These are phyloP conservation scores for Centropus unirufus DNA, from an alignment of 2,113 vertebrate genomes.

Conservation along the genomic window DNA sequence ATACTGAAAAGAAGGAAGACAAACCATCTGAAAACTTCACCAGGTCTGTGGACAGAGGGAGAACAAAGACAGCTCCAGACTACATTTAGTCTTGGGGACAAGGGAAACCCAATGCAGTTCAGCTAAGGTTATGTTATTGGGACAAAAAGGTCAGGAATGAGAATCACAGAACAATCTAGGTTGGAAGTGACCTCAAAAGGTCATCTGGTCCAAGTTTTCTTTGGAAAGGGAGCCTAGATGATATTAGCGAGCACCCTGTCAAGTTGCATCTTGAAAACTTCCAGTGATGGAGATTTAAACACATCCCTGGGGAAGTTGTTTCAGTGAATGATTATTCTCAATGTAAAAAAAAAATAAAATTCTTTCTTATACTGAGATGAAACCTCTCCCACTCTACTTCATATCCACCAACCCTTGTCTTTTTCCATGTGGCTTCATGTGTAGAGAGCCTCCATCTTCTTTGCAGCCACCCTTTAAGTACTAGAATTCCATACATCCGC, in stretches of 20 bases:
- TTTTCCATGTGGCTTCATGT: not conserved
- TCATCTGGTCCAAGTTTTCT: accelerated
- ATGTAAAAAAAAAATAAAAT: not conserved
- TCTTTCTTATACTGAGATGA: not conserved
- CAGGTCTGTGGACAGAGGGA: not conserved
- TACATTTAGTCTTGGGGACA: not conserved
- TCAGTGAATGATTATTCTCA: not conserved
- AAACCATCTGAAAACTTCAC: not conserved
- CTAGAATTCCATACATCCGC: not conserved
- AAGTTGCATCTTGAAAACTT: not conserved
- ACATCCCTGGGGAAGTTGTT: not conserved
- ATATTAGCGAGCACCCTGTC: not conserved
- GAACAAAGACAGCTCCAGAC: not conserved
- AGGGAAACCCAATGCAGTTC: not conserved
- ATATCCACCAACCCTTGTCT: not conserved
- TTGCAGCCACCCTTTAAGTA: not conserved
- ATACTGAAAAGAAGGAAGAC: not conserved
- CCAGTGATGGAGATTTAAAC: accelerated
- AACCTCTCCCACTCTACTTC: not conserved
- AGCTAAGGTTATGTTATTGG: not conserved
- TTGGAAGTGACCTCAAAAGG: not conserved
- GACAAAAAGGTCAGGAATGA: not conserved
- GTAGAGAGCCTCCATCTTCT: not conserved
- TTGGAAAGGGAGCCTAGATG: not conserved
- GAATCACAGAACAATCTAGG: not conserved